Conservation (phyloP, 2,113 vertebrate genomes). For the Antennarius striatus region DNA sequence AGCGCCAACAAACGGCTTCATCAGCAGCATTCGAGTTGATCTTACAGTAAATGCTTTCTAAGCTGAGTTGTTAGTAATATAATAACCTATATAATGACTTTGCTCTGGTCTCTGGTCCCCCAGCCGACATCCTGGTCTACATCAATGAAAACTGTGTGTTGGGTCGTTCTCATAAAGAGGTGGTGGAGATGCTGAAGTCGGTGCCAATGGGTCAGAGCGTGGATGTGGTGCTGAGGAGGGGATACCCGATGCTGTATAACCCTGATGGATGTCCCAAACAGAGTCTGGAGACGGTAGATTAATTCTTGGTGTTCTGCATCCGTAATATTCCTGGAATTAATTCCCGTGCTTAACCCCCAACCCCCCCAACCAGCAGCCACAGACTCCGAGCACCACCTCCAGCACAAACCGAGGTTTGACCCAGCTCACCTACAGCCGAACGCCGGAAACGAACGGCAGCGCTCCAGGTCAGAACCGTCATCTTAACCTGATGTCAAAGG, state of each 20-base stretch:
- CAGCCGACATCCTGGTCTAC: slow-evolving; percentile 82
- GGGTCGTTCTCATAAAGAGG: slow-evolving; percentile 81
- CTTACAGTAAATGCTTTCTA: neutral
- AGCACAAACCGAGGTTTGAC: slow-evolving; percentile 19
- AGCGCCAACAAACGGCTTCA: neutral
- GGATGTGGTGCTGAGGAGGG: slow-evolving; percentile 72
- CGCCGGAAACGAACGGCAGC: slow-evolving; percentile 48
- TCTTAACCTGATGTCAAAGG: neutral
- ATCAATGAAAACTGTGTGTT: slow-evolving; percentile 80
- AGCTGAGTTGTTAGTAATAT: too few relatives aligned
- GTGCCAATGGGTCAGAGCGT: slow-evolving; percentile 76
- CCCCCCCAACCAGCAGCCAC: slow-evolving; percentile 27
- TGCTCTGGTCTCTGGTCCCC: neutral
- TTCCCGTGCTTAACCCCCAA: neutral
- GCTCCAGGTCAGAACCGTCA: slow-evolving; percentile 44
- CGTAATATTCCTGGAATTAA: too few relatives aligned
- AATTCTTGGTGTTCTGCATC: neutral
- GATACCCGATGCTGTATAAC: slow-evolving; percentile 78
- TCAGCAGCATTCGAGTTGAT: neutral
- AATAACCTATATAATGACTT: neutral
- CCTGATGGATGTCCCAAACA: slow-evolving; percentile 81
- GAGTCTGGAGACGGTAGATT: slow-evolving; percentile 57
- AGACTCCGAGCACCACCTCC: slow-evolving; percentile 44
- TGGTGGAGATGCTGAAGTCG: slow-evolving; percentile 80
- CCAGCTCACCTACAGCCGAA: slow-evolving; percentile 65